Evolutionary conservation across 2,113 vertebrate genomes (phyloP).

Genomic region (Pycnonotus jocosus): DNA sequence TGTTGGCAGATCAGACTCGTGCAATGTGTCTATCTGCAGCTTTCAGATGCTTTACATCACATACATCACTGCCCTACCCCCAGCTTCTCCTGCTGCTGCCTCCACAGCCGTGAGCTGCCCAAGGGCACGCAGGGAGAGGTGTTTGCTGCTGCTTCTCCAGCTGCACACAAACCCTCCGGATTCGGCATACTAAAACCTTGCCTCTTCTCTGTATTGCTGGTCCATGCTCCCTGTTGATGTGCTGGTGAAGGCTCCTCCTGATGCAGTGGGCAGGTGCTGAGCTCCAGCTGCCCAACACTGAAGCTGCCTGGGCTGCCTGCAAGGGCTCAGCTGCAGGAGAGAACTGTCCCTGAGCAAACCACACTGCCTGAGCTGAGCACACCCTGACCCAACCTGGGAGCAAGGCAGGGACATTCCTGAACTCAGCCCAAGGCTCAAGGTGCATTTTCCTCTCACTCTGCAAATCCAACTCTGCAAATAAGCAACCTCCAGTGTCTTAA

Average conservation of each 20-base stretch:
- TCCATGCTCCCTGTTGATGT: neutral
- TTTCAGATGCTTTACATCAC: neutral
- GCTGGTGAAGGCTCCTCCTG: neutral
- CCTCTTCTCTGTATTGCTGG: neutral
- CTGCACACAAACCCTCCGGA: neutral
- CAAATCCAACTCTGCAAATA: neutral
- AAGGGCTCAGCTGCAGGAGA: neutral
- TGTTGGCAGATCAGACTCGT: neutral
- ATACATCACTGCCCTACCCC: rapidly evolving
- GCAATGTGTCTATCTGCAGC: neutral
- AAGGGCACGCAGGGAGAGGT: neutral
- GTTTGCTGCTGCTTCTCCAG: neutral
- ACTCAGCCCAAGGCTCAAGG: neutral
- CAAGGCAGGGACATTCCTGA: neutral
- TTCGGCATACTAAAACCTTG: neutral
- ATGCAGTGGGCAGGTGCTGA: neutral
- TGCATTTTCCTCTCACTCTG: neutral
- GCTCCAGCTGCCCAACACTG: neutral
- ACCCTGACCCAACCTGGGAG: rapidly evolving
- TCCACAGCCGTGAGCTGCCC: rapidly evolving
- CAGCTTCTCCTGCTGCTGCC: neutral
- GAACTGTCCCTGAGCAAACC: neutral
- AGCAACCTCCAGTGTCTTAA: neutral
- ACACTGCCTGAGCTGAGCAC: rapidly evolving
- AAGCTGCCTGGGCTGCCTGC: neutral